Percentiles rank a stretch among this genome's conserved stretches.
Conservation (phyloP, 2,113 vertebrate genomes). For the Pyrgilauda ruficollis region DNA sequence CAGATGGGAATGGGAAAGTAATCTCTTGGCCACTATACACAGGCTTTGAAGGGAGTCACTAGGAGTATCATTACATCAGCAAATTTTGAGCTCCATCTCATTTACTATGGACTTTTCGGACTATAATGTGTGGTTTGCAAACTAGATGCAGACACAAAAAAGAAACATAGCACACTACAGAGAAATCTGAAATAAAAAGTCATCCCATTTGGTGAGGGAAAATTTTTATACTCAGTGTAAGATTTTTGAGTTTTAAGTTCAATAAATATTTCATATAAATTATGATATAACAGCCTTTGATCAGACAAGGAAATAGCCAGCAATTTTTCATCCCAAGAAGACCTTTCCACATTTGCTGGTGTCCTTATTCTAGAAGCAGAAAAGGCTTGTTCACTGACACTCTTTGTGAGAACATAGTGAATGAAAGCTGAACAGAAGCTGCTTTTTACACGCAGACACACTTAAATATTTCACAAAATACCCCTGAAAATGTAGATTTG, state of each 20-base stretch:
- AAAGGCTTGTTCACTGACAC: neutral
- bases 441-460: neutral
- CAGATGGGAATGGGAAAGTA: neutral
- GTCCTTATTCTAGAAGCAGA: neutral
- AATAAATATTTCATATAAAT: neutral
- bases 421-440: neutral
- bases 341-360: neutral
- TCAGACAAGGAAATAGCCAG: neutral
- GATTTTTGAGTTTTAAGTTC: neutral
- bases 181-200: neutral
- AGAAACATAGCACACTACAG: neutral
- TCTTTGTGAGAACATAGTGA: neutral
- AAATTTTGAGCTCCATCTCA: neutral
- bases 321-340: neutral
- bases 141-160: neutral
- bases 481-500: fast-evolving
- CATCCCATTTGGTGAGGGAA: neutral
- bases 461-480: neutral
- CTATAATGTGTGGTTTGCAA: neutral
- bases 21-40: neutral
- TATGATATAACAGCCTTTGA: neutral
- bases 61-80: neutral
- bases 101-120: neutral
- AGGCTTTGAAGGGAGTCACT: neutral
- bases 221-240: neutral